Evolutionary conservation across 2,797 vertebrate genomes (phyloP).

Genomic region (Anas bernieri): DNA sequence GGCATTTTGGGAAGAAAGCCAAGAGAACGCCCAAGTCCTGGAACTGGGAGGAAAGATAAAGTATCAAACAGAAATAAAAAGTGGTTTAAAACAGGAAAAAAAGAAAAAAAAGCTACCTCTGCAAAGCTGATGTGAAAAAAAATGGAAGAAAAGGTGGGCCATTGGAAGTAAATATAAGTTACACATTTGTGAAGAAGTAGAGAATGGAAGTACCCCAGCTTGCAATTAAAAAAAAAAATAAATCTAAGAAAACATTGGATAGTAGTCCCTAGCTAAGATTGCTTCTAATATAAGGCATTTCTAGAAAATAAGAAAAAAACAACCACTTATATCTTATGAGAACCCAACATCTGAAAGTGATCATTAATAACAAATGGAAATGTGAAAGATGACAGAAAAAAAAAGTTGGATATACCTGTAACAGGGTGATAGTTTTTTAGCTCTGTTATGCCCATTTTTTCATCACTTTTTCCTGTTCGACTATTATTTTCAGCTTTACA

Average conservation of each 20-base stretch:
- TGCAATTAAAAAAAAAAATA: neutral
- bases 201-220: neutral
- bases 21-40: slow-evolving; percentile 87
- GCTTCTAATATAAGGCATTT: neutral
- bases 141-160: neutral
- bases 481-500: slow-evolving; percentile 29
- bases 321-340: neutral
- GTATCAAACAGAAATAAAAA: neutral
- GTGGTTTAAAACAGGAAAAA: neutral
- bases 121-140: neutral
- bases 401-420: slow-evolving; percentile 76
- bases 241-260: neutral
- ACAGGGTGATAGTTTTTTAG: slow-evolving; percentile 85
- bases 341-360: neutral
- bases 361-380: neutral
- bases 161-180: neutral
- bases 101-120: neutral
- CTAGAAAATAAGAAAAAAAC: neutral
- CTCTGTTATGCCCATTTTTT: slow-evolving; percentile 74
- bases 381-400: neutral
- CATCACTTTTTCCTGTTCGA: slow-evolving; percentile 68
- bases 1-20: slow-evolving; percentile 98
- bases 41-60: slow-evolving; percentile 78
- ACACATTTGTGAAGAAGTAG: neutral
- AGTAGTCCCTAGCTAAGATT: neutral